Base-by-base conservation (phyloP, 1,140 invertebrate species). In the Drosophila mayri region DNA sequence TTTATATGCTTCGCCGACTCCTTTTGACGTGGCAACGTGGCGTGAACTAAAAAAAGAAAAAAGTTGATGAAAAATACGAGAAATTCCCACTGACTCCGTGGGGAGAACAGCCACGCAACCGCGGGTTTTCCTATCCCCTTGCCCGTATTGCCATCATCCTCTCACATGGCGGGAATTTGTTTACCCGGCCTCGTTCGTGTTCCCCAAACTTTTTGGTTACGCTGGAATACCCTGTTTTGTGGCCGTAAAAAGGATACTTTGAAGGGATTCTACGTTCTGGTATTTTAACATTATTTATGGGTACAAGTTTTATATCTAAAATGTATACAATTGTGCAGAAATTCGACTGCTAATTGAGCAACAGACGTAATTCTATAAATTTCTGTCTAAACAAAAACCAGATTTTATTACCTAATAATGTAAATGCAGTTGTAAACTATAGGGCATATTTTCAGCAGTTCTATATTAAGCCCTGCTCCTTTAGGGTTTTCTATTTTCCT, bases 1-100 rank as follows among this genome's bases (percentile, higher is more conserved):
- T 82, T 87, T 87, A 87, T 87, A 76, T 87, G 83, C 83, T 76
- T 87, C 83, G 66, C 66, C 71, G 78, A 87, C 66, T 76, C 71
- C 79, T 79, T 87, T 87, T 73, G 71, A 79, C 83, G 73, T 59
- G 55, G 71, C 54, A 78, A 66, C 57, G 77, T 43, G 50, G 44
- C 47, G 50, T 76, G 73, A 59, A 71, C 44, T 40, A 50, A 70
- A 62, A 64, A 20, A 25, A 30, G 9, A 41, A 79, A 74, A 57
- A 40, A 54, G 38, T 52, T 44, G 35, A 47, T 47, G 44, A 16
- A 47, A 63, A 52, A 68, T 25, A 72, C 37, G 57, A 61, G 59
- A 83, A 87, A 65, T 74, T 70, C 68, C 22, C 64, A n/a, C 35
- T 28, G 35, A 59, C 54, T 41, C 54, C 68, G 35, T 41, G 54